Base-by-base conservation (phyloP, 2,888 invertebrate genomes). In the Drosophila leonis region DNA sequence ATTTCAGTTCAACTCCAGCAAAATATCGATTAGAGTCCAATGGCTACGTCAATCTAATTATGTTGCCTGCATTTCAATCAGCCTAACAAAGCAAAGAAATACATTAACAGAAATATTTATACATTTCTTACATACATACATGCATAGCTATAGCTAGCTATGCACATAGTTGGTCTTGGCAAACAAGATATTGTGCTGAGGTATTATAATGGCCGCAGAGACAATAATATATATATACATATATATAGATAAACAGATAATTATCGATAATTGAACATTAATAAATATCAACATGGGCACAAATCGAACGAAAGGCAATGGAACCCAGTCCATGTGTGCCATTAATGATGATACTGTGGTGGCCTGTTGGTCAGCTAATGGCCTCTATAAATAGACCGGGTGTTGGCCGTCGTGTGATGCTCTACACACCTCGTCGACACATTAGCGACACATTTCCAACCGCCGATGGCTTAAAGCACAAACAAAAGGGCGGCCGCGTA, bases 211-310 rank as follows among this genome's bases (percentile, higher is more conserved):
- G 10, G 15, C 41, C 31, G 4, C 42, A 48, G 51, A 31, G 55
- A 55, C 51, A 63, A 65, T 62, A 65, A 24, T 24, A 60, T 63
- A 71, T 73, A 65, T 67, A 71, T 75, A 78, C 20, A 42, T 20
- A n/a, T 12, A 31, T 63, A 72, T 75, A 67, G 71, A 73, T 77
- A 81, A 79, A 73, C 54, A 81, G 57, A 79, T 83, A 83, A 85
- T 85, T 85, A 83, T 78, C 65, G 69, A 76, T 83, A 85, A 85
- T 81, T 85, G 76, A 69, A 73, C 81, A 73, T 83, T 76, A 75
- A 83, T 80, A 83, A 85, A 85, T 85, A 79, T 78, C 75, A 81
- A 81, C 63, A 75, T 62, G 65, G 46, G 33, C 62, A 59, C 61
- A 64, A 73, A 56, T 69, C 63, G 63, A 62, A 51, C 37, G 46